Conservation (phyloP, 2,888 invertebrate species). For the Cheiracanthium punctorium region DNA sequence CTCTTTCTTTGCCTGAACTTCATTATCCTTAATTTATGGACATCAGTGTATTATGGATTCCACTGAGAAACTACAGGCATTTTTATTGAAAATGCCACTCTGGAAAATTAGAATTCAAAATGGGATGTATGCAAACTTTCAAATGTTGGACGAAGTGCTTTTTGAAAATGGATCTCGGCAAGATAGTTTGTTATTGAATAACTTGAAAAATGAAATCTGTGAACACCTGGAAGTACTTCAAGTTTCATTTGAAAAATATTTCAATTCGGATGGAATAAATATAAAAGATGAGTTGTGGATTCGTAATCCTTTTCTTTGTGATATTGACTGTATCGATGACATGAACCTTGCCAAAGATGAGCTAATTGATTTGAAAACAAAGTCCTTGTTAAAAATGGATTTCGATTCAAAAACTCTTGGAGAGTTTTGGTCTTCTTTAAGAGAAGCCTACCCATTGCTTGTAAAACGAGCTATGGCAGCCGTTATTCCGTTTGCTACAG, state of each 20-base stretch:
- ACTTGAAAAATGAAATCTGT: too few species aligned
- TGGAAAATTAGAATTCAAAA: conserved; percentile 47
- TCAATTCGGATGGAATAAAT: conserved; percentile 55
- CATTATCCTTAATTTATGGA: too few species aligned
- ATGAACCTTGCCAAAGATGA: conserved; percentile 28
- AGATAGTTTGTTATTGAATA: conserved; percentile 26
- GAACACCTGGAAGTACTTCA: too few species aligned
- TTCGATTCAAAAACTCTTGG: too few species aligned
- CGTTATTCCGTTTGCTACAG: conserved; percentile 48
- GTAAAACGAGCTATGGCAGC: conserved; percentile 38
- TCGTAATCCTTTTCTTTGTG: conserved; percentile 55
- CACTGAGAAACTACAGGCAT: conserved; percentile 47
- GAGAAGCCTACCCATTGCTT: too few species aligned
- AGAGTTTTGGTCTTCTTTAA: too few species aligned
- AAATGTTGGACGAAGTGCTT: conserved; percentile 23
- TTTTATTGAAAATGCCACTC: conserved; percentile 44
- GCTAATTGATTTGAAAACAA: conserved; percentile 30
- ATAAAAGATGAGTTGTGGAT: conserved; percentile 55
- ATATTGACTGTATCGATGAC: conserved; percentile 30
- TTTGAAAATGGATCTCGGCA: conserved; percentile 25
- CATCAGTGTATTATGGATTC: conserved; percentile 44
- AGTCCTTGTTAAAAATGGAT: conserved; percentile 26
- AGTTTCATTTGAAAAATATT: too few species aligned
- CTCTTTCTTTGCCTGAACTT: too few species aligned
- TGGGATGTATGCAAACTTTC: conserved; percentile 25